phyloP scores from a whole-genome alignment of 2,113 vertebrate genomes.

The Butorides virescens region DNA sequence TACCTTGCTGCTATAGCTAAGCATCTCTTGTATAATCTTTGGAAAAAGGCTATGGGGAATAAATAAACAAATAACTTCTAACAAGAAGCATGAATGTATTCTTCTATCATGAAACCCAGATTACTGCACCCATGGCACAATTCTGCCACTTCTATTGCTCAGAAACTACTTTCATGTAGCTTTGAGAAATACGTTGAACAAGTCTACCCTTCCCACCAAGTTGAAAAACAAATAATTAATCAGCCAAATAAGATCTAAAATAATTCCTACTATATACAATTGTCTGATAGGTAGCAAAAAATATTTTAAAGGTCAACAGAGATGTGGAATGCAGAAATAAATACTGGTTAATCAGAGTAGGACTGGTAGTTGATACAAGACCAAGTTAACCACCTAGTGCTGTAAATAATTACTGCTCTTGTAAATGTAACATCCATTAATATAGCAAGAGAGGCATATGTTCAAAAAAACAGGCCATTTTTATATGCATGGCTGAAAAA shows the following conservation, averaged over 20 bases:
- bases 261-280: background rate
- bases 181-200: background rate
- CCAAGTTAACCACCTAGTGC: background rate
- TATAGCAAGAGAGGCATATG: background rate
- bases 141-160: background rate
- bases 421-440: background rate
- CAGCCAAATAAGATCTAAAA: background rate
- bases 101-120: background rate
- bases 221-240: background rate
- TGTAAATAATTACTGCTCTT: constrained; percentile 19
- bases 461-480: background rate
- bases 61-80: constrained; percentile 5
- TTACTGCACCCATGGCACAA: background rate
- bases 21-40: constrained; percentile 20
- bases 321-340: constrained; percentile 36
- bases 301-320: constrained; percentile 6
- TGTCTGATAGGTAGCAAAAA: background rate
- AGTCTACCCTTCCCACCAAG: background rate
- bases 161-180: background rate
- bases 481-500: background rate
- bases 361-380: background rate
- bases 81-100: background rate
- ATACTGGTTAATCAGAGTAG: background rate
- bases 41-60: background rate
- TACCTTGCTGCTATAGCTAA: background rate